Conservation (phyloP, 2,888 invertebrate genomes). For the Brachyptera putata region DNA sequence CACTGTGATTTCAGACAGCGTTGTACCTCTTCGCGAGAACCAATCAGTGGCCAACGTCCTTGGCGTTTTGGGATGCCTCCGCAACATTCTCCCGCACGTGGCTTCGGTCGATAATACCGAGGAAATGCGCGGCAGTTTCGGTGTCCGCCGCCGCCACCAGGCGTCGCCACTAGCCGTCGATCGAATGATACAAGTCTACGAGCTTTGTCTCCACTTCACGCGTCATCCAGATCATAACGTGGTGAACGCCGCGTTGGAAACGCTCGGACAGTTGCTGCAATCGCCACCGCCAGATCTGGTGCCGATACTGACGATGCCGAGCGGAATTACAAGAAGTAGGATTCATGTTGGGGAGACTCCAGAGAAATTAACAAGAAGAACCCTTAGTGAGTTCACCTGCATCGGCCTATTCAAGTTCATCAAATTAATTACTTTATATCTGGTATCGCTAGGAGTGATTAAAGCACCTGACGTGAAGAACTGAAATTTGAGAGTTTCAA, state of each 20-base stretch:
- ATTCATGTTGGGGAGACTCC: constrained; percentile 43
- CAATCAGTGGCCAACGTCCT: constrained; percentile 52
- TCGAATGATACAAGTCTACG: constrained; percentile 56
- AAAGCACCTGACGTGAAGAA: neutral
- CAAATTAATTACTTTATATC: too few species aligned
- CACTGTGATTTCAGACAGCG: constrained; percentile 50
- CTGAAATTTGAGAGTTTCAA: neutral
- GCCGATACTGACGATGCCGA: constrained; percentile 50
- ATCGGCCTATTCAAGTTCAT: neutral
- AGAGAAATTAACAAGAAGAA: constrained; percentile 48
- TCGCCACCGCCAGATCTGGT: constrained; percentile 52
- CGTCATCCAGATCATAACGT: constrained; percentile 76
- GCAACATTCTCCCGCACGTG: constrained; percentile 57
- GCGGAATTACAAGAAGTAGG: constrained; percentile 46
- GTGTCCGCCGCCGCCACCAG: constrained; percentile 39
- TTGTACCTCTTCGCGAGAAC: constrained; percentile 54
- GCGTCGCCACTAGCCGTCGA: constrained; percentile 41
- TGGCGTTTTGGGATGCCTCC: constrained; percentile 62
- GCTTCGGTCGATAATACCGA: constrained; percentile 32
- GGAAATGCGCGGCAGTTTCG: constrained; percentile 41
- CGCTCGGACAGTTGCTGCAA: constrained; percentile 59
- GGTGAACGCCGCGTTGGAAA: constrained; percentile 81
- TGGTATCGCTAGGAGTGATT: too few species aligned
- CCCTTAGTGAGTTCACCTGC: constrained; percentile 51
- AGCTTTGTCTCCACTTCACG: constrained; percentile 68